Conservation (phyloP, 1,140 invertebrate genomes). For the Hyles euphorbiae region DNA sequence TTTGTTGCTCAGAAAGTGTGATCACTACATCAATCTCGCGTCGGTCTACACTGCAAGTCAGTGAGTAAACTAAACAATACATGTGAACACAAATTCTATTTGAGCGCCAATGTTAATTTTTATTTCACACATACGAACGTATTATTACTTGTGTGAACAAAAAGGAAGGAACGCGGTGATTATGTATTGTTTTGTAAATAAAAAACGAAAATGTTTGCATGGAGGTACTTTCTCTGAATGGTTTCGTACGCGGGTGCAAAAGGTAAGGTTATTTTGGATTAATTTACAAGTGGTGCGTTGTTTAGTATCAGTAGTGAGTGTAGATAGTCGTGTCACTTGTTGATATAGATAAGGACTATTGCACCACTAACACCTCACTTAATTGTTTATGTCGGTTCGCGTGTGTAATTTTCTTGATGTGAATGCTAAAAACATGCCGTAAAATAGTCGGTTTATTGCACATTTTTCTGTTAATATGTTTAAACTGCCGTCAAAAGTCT, state of each 20-base stretch:
- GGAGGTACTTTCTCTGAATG: too few relatives aligned
- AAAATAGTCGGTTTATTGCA: slow-evolving; percentile 6
- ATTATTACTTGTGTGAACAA: too few relatives aligned
- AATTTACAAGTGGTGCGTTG: slow-evolving; percentile 1
- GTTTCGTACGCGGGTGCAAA: background rate
- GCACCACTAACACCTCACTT: background rate
- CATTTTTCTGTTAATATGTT: slow-evolving; percentile 9
- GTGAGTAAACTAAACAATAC: background rate
- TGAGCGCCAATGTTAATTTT: too few relatives aligned
- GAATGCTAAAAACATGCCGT: background rate
- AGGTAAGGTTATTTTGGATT: background rate
- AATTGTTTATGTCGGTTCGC: background rate
- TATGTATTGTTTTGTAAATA: too few relatives aligned
- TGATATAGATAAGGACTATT: background rate
- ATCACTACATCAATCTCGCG: too few relatives aligned
- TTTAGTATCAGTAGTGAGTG: slow-evolving; percentile 1
- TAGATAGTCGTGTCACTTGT: slow-evolving; percentile 1
- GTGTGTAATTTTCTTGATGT: background rate
- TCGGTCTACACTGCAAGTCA: too few relatives aligned
- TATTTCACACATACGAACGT: too few relatives aligned
- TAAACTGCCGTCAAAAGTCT: slow-evolving; percentile 12
- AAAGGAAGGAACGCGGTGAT: background rate
- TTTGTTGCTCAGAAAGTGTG: too few relatives aligned
- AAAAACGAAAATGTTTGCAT: too few relatives aligned
- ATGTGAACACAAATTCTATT: too few relatives aligned